Evolutionary conservation across 2,113 vertebrate species (phyloP).

Genomic region (Miniopterus natalensis): DNA sequence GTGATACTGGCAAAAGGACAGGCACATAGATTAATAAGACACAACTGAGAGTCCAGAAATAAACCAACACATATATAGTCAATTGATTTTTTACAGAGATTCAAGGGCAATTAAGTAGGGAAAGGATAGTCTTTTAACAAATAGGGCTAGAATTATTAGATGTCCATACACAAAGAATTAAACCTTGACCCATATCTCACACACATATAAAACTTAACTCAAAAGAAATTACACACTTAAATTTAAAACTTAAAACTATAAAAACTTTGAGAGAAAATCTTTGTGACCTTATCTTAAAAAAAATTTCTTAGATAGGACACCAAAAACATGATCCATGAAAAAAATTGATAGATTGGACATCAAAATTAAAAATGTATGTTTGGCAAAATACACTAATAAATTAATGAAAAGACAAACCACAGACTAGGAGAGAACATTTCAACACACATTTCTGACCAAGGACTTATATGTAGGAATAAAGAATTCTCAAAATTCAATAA

Average conservation of each 20-base stretch:
- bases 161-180: not conserved
- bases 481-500: constrained; percentile 32
- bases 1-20: not conserved
- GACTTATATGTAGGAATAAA: not conserved
- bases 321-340: not conserved
- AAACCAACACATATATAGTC: not conserved
- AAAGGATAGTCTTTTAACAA: not conserved
- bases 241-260: constrained; percentile 29
- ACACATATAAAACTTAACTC: constrained; percentile 19
- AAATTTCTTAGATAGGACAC: not conserved
- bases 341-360: not conserved
- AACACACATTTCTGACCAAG: not conserved
- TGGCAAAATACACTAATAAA: not conserved
- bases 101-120: not conserved
- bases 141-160: not conserved
- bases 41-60: not conserved
- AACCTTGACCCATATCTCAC: not conserved
- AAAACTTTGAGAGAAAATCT: not conserved
- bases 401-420: not conserved
- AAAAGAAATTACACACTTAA: not conserved
- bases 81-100: not conserved
- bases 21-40: not conserved
- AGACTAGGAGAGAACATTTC: not conserved
- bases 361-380: constrained; percentile 5
- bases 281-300: not conserved